Evolutionary conservation across 2,888 invertebrate species (phyloP).

Genomic region (Microchrysa polita): DNA sequence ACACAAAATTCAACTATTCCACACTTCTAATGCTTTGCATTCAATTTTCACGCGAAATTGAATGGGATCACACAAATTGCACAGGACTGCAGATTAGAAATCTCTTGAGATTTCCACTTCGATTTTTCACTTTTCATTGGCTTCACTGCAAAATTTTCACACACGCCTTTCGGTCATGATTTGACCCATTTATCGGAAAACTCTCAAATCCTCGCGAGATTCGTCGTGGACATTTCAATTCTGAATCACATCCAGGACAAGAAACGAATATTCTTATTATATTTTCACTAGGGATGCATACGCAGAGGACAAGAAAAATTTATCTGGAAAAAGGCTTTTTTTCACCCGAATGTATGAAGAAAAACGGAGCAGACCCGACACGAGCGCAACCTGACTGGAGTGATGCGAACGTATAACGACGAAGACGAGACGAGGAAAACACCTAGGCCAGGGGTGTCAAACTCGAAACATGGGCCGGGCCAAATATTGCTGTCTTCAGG

Average conservation of each 20-base stretch:
- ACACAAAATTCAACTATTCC: neutral
- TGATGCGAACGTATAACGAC: neutral
- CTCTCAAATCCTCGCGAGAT: neutral
- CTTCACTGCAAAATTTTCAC: constrained; percentile 16
- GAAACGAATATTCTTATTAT: neutral
- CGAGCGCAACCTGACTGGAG: constrained; percentile 25
- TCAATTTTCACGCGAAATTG: neutral
- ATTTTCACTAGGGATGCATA: neutral
- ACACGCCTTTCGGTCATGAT: neutral
- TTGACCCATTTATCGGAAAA: neutral
- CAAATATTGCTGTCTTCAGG: no score
- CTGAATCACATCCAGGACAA: neutral
- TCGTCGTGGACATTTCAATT: neutral
- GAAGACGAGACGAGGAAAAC: neutral
- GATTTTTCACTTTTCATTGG: constrained; percentile 31
- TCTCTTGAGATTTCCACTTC: constrained; percentile 17
- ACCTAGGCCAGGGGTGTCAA: no score
- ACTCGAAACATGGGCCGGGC: no score
- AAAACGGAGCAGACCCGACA: constrained; percentile 13
- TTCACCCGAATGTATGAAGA: neutral
- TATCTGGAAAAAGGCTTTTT: constrained; percentile 11
- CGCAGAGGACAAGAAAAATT: neutral
- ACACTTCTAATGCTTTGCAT: neutral
- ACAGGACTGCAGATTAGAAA: neutral
- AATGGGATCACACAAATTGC: neutral